phyloP scores from a whole-genome alignment of 2,888 invertebrate genomes.

The Drosophila formosana region DNA sequence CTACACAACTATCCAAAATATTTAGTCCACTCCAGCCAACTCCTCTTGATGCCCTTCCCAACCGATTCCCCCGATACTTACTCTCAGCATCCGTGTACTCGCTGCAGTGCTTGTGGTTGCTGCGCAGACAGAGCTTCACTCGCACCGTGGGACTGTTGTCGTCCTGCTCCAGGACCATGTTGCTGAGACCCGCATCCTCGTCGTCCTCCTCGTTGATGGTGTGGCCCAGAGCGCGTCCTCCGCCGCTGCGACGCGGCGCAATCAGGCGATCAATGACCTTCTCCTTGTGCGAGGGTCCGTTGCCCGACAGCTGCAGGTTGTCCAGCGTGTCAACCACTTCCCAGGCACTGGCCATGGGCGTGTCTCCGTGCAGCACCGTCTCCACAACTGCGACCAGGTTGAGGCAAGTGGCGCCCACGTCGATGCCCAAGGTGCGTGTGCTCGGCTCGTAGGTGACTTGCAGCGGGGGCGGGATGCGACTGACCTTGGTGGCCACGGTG shows the following conservation, averaged over 20 bases:
- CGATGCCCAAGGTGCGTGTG: slow-evolving; percentile 91
- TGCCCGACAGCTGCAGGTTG: slow-evolving; percentile 90
- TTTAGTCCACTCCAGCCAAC: neutral
- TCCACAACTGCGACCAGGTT: slow-evolving; percentile 92
- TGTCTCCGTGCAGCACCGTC: slow-evolving; percentile 87
- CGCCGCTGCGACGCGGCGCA: slow-evolving; percentile 84
- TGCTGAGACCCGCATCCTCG: slow-evolving; percentile 86
- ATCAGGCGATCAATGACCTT: slow-evolving; percentile 88
- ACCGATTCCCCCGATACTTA: slow-evolving; percentile 86
- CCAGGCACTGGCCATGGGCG: slow-evolving; percentile 87
- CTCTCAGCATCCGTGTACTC: slow-evolving; percentile 93
- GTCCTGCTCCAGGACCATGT: slow-evolving; percentile 88
- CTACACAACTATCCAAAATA: too few relatives aligned
- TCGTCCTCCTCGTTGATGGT: slow-evolving; percentile 75
- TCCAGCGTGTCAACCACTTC: slow-evolving; percentile 90
- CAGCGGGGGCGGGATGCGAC: slow-evolving; percentile 92
- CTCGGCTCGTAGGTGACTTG: slow-evolving; percentile 93
- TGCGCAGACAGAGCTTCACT: slow-evolving; percentile 92
- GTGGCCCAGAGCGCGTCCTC: slow-evolving; percentile 86
- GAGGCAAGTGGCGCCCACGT: slow-evolving; percentile 92
- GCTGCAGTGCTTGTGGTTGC: slow-evolving; percentile 93
- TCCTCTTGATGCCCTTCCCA: too few relatives aligned
- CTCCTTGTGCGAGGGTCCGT: slow-evolving; percentile 89
- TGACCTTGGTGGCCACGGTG: slow-evolving; percentile 92
- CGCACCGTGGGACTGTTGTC: slow-evolving; percentile 88